A percentile compares a stretch with the other conserved stretches of the same genome.
These are phyloP conservation scores for Eupithecia inturbata DNA, from an alignment of 2,888 invertebrate species.

Conservation along the genomic window DNA sequence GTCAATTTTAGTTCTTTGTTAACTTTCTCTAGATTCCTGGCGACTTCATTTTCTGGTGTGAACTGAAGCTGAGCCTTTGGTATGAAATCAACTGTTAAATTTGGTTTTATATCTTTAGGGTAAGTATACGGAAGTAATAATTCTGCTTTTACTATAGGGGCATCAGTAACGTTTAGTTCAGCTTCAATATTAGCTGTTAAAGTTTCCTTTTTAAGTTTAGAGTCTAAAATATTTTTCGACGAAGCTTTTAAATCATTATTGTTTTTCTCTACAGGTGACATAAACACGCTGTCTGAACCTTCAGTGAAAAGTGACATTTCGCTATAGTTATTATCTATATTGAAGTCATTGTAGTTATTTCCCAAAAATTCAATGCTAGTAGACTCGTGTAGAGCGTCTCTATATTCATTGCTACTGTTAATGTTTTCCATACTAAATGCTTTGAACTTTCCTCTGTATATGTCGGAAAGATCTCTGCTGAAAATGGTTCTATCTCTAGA, in stretches of 20 bases:
- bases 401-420: constrained; percentile 58
- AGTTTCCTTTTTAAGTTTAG: constrained; percentile 21
- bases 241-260: constrained; percentile 49
- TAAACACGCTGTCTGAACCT: constrained; percentile 70
- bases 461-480: constrained; percentile 61
- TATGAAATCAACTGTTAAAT: constrained; percentile 46
- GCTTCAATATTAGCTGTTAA: constrained; percentile 29
- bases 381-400: constrained; percentile 69
- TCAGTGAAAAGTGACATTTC: constrained; percentile 67
- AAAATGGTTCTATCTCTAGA: constrained; percentile 61
- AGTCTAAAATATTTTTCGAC: constrained; percentile 38
- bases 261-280: constrained; percentile 59
- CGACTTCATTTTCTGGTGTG: constrained; percentile 54
- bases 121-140: constrained; percentile 66
- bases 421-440: constrained; percentile 76
- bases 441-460: constrained; percentile 76
- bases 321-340: constrained; percentile 53
- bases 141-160: constrained; percentile 68
- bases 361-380: constrained; percentile 71
- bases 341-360: constrained; percentile 6
- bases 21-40: constrained; percentile 68
- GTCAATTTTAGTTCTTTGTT: constrained; percentile 70
- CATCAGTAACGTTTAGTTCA: constrained; percentile 35
- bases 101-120: constrained; percentile 58
- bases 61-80: constrained; percentile 29